Percentiles rank a stretch among this genome's conserved stretches.
Evolutionary conservation across 2,113 vertebrate species (phyloP).

Genomic region (Promerops cafer): DNA sequence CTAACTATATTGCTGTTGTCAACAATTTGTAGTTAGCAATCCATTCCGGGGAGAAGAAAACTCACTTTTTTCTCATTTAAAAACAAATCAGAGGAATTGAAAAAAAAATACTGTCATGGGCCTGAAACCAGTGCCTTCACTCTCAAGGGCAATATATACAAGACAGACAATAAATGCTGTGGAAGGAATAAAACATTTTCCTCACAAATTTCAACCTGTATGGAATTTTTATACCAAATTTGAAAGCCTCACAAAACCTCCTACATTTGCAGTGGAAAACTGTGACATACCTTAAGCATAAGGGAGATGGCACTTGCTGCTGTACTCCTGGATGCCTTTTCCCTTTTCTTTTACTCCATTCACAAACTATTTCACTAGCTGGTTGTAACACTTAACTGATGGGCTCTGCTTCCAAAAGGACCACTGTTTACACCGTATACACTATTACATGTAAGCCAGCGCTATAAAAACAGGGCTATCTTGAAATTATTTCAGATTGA

Average conservation of each 20-base stretch:
- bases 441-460: neutral
- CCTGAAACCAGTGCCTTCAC: neutral
- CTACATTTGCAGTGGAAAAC: neutral
- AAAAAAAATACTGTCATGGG: neutral
- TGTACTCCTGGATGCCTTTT: neutral
- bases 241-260: neutral
- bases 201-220: slow-evolving; percentile 10
- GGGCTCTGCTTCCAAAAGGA: neutral
- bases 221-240: neutral
- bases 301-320: neutral
- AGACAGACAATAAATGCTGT: neutral
- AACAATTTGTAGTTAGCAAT: slow-evolving; percentile 23
- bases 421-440: rapidly evolving
- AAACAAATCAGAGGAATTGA: slow-evolving; percentile 40
- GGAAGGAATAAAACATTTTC: neutral
- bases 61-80: slow-evolving; percentile 33
- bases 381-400: neutral
- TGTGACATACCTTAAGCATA: neutral
- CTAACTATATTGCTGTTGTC: slow-evolving; percentile 25
- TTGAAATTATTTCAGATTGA: neutral
- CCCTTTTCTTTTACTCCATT: neutral
- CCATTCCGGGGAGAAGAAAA: neutral
- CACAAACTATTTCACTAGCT: neutral
- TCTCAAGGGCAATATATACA: neutral
- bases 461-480: neutral